A percentile compares a stretch with the other conserved stretches of the same genome.
phyloP scores from a whole-genome alignment of 2,888 invertebrate species.

The Ormyrus nitidulus region DNA sequence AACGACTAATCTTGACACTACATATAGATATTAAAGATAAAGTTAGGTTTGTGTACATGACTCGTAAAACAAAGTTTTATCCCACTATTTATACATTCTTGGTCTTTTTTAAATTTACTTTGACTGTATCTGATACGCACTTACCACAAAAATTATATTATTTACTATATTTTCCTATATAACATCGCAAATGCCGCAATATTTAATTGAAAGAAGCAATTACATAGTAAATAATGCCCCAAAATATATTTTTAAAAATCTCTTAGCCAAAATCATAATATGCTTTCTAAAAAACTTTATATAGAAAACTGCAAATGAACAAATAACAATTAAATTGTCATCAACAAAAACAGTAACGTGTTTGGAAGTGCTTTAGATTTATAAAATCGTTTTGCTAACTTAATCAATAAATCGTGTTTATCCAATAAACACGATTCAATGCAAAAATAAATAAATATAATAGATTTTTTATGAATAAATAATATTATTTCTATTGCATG shows the following conservation, averaged over 20 bases:
- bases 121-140: constrained; percentile 7
- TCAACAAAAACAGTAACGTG: not conserved
- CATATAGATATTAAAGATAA: not conserved
- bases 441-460: constrained; percentile 46
- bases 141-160: constrained; percentile 10
- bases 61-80: constrained; percentile 18
- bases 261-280: constrained; percentile 1
- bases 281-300: constrained; percentile 8
- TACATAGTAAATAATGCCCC: constrained; percentile 63
- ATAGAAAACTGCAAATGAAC: not conserved
- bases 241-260: constrained; percentile 58
- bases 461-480: not conserved
- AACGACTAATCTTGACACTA: not conserved
- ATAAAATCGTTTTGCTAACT: constrained; percentile 39
- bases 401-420: constrained; percentile 66
- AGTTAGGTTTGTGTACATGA: constrained; percentile 33
- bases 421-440: constrained; percentile 62
- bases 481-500: not conserved
- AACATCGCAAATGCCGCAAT: constrained; percentile 18
- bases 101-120: constrained; percentile 15
- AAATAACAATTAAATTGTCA: not conserved
- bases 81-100: constrained; percentile 3
- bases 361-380: not conserved
- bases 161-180: not conserved
- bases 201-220: constrained; percentile 18